A percentile compares a stretch with the other conserved stretches of the same genome.
phyloP scores from a whole-genome alignment of 2,888 invertebrate species.

The Morpho deidamia region DNA sequence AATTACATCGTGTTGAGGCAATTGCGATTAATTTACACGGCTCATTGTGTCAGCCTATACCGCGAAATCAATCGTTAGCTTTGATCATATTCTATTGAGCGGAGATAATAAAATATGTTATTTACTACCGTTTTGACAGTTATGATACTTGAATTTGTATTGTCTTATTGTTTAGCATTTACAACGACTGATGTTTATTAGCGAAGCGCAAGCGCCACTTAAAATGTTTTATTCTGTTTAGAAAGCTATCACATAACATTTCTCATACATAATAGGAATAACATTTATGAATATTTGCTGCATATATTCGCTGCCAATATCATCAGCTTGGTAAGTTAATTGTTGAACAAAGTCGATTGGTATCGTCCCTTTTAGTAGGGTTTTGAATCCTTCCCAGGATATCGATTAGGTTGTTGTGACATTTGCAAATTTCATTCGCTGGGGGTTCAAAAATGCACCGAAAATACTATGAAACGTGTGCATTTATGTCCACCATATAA shows the following conservation, averaged over 20 bases:
- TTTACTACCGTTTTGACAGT: constrained; percentile 19
- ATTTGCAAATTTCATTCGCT: too few relatives aligned
- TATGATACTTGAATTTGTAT: constrained; percentile 3
- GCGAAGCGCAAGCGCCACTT: not conserved
- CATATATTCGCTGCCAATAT: too few relatives aligned
- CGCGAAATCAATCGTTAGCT: constrained; percentile 22
- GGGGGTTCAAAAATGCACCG: too few relatives aligned
- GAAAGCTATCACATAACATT: not conserved
- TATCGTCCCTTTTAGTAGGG: too few relatives aligned
- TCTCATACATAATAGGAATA: not conserved
- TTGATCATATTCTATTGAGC: constrained; percentile 21
- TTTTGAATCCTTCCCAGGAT: too few relatives aligned
- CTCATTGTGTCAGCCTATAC: constrained; percentile 19
- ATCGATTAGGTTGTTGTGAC: too few relatives aligned
- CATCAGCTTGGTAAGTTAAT: too few relatives aligned
- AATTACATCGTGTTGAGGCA: constrained; percentile 24
- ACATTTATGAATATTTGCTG: too few relatives aligned
- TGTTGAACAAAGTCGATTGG: too few relatives aligned
- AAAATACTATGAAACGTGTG: too few relatives aligned
- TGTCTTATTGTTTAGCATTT: constrained; percentile 9
- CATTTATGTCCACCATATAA: too few relatives aligned
- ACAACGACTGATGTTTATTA: not conserved
- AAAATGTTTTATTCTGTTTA: not conserved
- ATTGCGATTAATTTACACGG: constrained; percentile 26
- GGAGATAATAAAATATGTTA: constrained; percentile 21